Conservation (phyloP, 2,797 vertebrate genomes). For the Acestrorhynchus altus region DNA sequence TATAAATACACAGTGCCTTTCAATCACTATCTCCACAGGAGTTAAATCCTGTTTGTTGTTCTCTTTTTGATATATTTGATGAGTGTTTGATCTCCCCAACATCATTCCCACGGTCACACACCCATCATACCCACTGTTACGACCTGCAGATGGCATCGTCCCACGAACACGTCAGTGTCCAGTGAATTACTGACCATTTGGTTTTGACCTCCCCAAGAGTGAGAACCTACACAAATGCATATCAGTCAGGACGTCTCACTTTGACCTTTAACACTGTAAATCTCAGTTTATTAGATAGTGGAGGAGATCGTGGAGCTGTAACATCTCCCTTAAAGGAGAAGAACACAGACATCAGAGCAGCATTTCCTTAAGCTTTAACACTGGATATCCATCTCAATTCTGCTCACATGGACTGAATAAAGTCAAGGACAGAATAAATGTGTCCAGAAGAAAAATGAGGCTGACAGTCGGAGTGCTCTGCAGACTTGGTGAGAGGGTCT, state of each 20-base stretch:
- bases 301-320: too few relatives aligned
- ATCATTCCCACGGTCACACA: too few relatives aligned
- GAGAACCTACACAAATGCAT: neutral
- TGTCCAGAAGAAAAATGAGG: constrained; percentile 71
- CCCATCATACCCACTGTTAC: neutral
- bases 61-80: neutral
- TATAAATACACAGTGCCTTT: neutral
- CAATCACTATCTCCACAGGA: neutral
- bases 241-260: neutral
- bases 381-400: constrained; percentile 44
- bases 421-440: constrained; percentile 64
- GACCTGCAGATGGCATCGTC: neutral
- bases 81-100: neutral
- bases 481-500: constrained; percentile 51
- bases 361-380: constrained; percentile 38
- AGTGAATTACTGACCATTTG: neutral
- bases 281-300: neutral
- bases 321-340: neutral
- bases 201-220: too few relatives aligned
- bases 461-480: constrained; percentile 55
- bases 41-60: constrained; percentile 31
- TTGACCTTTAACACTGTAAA: neutral
- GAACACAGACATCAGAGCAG: constrained; percentile 9
- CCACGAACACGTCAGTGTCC: neutral
- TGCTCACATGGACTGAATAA: constrained; percentile 34